Conservation (phyloP, 53 echinoderm and acorn worm genomes). For the Echinarachnius parma region DNA sequence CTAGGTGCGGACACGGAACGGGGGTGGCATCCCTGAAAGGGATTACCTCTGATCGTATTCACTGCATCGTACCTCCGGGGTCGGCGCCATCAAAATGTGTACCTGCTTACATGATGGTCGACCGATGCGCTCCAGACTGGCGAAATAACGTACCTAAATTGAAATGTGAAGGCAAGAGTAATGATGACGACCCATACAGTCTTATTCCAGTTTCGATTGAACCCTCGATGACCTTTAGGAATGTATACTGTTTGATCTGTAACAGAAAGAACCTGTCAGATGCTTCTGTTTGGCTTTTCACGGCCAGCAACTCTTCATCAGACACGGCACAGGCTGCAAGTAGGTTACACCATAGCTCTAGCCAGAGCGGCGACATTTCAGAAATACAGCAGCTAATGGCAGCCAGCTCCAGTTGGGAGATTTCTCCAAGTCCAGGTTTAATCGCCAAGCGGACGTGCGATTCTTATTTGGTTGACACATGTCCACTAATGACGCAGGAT, state of each 20-base stretch:
- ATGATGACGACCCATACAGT: not conserved
- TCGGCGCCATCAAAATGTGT: not conserved
- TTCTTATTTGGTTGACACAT: not conserved
- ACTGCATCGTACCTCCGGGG: conserved; percentile 3
- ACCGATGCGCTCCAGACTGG: conserved; percentile 23
- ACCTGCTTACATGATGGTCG: not conserved
- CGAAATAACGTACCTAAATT: not conserved
- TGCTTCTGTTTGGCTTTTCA: conserved; percentile 28
- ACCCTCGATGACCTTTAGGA: conserved; percentile 28
- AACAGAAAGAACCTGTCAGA: conserved; percentile 25
- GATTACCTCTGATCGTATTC: not conserved
- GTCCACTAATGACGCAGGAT: not conserved
- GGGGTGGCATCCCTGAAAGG: not conserved
- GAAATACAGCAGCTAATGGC: too few relatives aligned
- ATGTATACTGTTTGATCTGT: conserved; percentile 48
- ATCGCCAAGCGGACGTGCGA: not conserved
- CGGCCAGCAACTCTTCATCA: not conserved
- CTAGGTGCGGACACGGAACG: not conserved
- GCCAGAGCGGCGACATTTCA: too few relatives aligned
- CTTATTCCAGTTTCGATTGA: conserved; percentile 3
- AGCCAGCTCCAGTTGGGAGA: not conserved
- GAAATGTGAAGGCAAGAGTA: not conserved
- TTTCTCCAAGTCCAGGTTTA: not conserved
- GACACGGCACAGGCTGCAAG: not conserved
- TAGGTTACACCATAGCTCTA: too few relatives aligned